Evolutionary conservation across 2,113 vertebrate species (phyloP).

Genomic region (Turdus rufiventris): DNA sequence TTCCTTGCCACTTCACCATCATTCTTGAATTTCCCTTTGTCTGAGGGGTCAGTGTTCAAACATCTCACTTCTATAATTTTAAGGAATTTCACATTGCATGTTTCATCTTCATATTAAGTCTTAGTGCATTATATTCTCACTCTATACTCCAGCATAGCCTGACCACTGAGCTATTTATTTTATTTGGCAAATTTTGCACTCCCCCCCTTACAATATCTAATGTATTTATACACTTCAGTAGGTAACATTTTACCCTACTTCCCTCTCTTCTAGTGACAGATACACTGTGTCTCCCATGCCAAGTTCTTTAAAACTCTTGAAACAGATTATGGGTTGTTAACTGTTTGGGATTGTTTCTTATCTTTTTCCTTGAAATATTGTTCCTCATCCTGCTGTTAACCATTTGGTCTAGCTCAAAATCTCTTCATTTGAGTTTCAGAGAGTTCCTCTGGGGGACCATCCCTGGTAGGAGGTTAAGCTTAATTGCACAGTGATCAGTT

Average conservation of each 20-base stretch:
- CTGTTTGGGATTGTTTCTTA: background rate
- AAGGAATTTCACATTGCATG: background rate
- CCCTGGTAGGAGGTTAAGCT: slow-evolving; percentile 56
- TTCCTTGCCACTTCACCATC: background rate
- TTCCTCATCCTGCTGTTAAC: slow-evolving; percentile 59
- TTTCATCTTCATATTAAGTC: slow-evolving; percentile 12
- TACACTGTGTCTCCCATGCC: background rate
- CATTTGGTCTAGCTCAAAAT: slow-evolving; percentile 57
- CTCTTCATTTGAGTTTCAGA: slow-evolving; percentile 61
- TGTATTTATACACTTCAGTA: slow-evolving; percentile 16
- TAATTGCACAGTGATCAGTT: slow-evolving; percentile 45
- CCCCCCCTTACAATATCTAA: background rate
- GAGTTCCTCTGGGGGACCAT: slow-evolving; percentile 9
- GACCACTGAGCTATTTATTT: background rate
- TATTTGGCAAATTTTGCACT: background rate
- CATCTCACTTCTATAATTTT: slow-evolving; percentile 48
- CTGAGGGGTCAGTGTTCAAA: background rate
- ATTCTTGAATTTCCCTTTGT: background rate
- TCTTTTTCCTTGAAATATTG: slow-evolving; percentile 14
- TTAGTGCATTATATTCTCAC: background rate
- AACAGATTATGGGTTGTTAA: background rate
- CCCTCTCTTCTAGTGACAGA: background rate
- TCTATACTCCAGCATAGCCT: background rate
- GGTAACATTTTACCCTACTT: background rate
- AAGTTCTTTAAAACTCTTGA: background rate